Evolutionary conservation across 2,888 invertebrate genomes (phyloP).

Genomic region (Leptopilina myrica): DNA sequence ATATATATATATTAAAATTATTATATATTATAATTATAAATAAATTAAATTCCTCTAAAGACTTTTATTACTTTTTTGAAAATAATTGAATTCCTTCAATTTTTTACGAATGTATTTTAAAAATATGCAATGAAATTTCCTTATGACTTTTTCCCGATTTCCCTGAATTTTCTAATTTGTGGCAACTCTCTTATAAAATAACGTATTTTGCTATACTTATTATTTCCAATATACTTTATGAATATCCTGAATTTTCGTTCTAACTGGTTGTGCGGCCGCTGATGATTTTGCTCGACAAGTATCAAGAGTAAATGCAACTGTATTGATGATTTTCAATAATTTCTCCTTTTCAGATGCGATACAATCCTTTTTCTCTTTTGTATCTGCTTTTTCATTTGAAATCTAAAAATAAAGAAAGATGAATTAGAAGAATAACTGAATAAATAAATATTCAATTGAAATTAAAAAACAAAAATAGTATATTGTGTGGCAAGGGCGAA

Average conservation of each 20-base stretch:
- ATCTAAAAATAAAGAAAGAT: neutral
- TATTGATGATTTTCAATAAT: neutral
- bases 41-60: too few species aligned
- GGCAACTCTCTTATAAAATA: neutral
- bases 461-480: neutral
- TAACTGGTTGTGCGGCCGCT: neutral
- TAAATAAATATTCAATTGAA: neutral
- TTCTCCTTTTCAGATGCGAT: neutral
- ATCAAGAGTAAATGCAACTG: neutral
- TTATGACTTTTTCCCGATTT: too few species aligned
- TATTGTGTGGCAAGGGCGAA: too few species aligned
- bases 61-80: too few species aligned
- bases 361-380: neutral
- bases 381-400: neutral
- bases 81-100: too few species aligned
- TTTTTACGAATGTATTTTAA: too few species aligned
- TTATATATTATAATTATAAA: too few species aligned
- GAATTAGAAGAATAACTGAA: neutral
- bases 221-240: neutral
- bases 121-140: too few species aligned
- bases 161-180: too few species aligned
- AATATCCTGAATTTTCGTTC: conserved; percentile 11
- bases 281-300: conserved; percentile 1
- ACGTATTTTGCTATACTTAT: too few species aligned
- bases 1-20: too few species aligned